Evolutionary conservation across 2,113 vertebrate genomes (phyloP).

Genomic region (Forbesichthys papilliferus): DNA sequence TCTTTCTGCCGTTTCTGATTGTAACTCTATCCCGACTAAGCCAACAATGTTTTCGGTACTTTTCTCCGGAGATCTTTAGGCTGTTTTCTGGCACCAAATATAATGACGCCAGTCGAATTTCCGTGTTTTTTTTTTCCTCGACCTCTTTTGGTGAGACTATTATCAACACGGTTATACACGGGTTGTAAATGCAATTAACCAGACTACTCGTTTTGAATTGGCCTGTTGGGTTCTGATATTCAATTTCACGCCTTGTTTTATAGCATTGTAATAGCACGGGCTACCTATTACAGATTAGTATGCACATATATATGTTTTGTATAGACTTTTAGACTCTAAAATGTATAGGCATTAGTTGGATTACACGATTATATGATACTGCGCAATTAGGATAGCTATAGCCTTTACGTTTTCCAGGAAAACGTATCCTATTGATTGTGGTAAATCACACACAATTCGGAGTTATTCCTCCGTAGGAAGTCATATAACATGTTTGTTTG

Average conservation of each 20-base stretch:
- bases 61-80: constrained; percentile 31
- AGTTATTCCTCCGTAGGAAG: constrained; percentile 33
- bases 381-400: constrained; percentile 36
- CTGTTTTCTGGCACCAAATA: constrained; percentile 30
- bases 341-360: too few species aligned
- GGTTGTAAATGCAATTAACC: neutral
- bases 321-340: neutral
- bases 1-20: constrained; percentile 28
- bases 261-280: neutral
- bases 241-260: constrained; percentile 11
- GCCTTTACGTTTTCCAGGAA: constrained; percentile 31
- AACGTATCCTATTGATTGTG: constrained; percentile 33
- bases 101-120: constrained; percentile 32
- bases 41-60: constrained; percentile 29
- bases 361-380: constrained; percentile 26
- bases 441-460: constrained; percentile 42
- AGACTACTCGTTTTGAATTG: constrained; percentile 15
- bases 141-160: constrained; percentile 31
- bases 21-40: constrained; percentile 22
- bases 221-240: constrained; percentile 21
- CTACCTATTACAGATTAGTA: neutral
- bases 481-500: neutral
- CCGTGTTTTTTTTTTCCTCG: constrained; percentile 14
- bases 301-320: neutral
- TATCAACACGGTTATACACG: constrained; percentile 1